A percentile compares a stretch with the other conserved stretches of the same genome.
Conservation (phyloP, 2,797 vertebrate species). For the Oophaga sylvatica region DNA sequence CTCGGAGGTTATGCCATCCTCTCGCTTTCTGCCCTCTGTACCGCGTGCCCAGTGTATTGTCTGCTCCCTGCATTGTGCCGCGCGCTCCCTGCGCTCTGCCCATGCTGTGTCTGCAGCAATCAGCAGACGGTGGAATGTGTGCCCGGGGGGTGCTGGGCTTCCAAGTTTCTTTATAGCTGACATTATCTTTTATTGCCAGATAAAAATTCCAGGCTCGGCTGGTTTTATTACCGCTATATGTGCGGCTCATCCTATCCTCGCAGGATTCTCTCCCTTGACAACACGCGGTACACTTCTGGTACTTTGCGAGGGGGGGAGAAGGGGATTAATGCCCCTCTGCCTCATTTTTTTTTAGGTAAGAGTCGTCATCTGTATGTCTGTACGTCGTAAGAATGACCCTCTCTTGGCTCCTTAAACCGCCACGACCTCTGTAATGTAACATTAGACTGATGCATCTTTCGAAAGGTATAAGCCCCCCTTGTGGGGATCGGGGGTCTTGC, state of each 20-base stretch:
- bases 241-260: conserved; percentile 59
- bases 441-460: too few relatives aligned
- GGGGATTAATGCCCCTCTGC: background rate
- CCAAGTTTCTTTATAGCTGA: conserved; percentile 63
- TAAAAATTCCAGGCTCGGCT: conserved; percentile 64
- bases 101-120: conserved; percentile 59
- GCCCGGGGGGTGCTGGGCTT: conserved; percentile 55
- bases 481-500: too few relatives aligned
- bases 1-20: conserved; percentile 4
- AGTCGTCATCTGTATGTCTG: conserved; percentile 1
- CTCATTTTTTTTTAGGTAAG: background rate
- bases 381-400: background rate
- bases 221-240: conserved; percentile 66
- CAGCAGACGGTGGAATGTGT: conserved; percentile 61
- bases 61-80: conserved; percentile 17
- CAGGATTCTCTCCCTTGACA: conserved; percentile 41
- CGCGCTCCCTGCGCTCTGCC: conserved; percentile 44
- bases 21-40: conserved; percentile 8
- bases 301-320: background rate
- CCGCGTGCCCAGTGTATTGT: background rate
- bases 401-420: conserved; percentile 35
- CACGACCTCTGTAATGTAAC: background rate
- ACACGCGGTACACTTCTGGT: conserved; percentile 44
- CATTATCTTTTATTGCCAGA: conserved; percentile 67
- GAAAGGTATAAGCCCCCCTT: too few relatives aligned